Evolutionary conservation across 2,888 invertebrate species (phyloP).

Genomic region (Eupithecia tripunctaria): DNA sequence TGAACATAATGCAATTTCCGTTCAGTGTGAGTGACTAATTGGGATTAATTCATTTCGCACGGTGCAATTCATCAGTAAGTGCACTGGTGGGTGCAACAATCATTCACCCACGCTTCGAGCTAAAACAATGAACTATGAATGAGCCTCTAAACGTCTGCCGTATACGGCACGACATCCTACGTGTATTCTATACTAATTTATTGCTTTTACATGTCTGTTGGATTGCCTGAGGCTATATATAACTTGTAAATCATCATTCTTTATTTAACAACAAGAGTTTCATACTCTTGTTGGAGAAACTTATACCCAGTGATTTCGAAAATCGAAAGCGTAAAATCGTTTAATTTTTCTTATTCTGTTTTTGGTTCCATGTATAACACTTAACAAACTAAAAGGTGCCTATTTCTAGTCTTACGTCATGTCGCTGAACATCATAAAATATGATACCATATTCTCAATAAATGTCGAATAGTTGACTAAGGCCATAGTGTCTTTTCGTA

Average conservation of each 20-base stretch:
- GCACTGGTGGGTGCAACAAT: constrained; percentile 74
- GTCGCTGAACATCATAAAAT: neutral
- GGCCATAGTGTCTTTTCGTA: neutral
- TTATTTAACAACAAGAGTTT: neutral
- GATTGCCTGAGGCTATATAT: constrained; percentile 20
- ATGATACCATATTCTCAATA: neutral
- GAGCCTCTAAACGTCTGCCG: constrained; percentile 60
- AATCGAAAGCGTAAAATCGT: neutral
- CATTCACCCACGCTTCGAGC: constrained; percentile 63
- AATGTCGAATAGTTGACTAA: neutral
- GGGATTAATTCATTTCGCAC: constrained; percentile 70
- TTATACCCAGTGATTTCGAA: no score
- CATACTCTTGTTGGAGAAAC: neutral
- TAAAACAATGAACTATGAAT: constrained; percentile 70
- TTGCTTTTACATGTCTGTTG: constrained; percentile 38
- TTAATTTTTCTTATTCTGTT: neutral
- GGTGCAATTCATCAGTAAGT: constrained; percentile 70
- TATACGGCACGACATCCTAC: constrained; percentile 63
- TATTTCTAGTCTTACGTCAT: neutral
- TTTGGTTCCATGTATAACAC: no score
- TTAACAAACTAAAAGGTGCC: no score
- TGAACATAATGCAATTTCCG: constrained; percentile 52
- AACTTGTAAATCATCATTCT: neutral
- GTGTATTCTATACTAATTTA: constrained; percentile 59
- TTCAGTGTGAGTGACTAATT: constrained; percentile 63